Base-by-base conservation (phyloP, 2,888 invertebrate genomes). In the Ceraclea dissimilis region DNA sequence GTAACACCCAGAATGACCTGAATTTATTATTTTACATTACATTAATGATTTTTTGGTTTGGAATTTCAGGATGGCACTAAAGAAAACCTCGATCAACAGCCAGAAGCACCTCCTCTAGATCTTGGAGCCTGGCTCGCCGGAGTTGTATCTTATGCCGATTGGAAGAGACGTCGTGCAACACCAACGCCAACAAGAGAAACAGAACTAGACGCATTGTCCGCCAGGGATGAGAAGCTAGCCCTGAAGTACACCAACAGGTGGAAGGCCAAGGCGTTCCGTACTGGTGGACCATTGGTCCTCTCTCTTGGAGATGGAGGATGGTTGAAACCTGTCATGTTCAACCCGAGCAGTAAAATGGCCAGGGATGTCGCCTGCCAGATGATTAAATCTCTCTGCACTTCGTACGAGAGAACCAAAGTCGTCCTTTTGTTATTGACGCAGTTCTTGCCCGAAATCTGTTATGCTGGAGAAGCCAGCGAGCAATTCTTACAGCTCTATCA, bases 251-350 rank as follows among this genome's bases (percentile, higher is more conserved):
- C 74, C 50, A 68, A 69, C 58, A 71, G 72, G 63, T 77, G 77
- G 76, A 65, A 71, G 49, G 72, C 72, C 56, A 69, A 68, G 56
- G 48, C 56, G 8, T 56, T 56, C 56, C 51, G 56, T 34, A 51
- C 46, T 20, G 57, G 34, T 61, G 81, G 81, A 48, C 76, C 81
- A 1, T 79, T 81, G 1, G 79, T 79, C 1, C 69, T 87, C 50
- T 79, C 80, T 20, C 70, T 88, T 18, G 80, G 82, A 47, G 83
- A 85, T 64, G 83, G 85, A 43, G 85, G 88, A 0, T 96, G 96
- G 96, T 76, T 96, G 58, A 88, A 91, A 63, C 88, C 89, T n/a
- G 88, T 95, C 6, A 79, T 96, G 65, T 96, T 96, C 72, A 93
- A 93, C 73, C 86, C 91, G 0, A 91, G 92, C 68, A 95, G 94